These are phyloP conservation scores for Nixonia krombeini DNA, from an alignment of 1,140 invertebrate genomes.

Conservation along the genomic window DNA sequence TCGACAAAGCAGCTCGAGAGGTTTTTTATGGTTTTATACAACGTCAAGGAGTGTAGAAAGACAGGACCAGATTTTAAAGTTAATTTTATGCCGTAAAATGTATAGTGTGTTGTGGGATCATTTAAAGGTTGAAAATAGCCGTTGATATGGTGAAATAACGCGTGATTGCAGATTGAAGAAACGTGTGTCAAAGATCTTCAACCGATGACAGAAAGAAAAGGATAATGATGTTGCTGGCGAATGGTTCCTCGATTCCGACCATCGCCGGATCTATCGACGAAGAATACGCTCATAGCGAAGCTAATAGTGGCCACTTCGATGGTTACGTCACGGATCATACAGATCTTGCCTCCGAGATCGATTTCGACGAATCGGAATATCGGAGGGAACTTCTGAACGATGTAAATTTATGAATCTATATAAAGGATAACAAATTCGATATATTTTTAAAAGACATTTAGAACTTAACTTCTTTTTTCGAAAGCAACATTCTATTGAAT, in stretches of 20 bases:
- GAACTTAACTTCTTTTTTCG: too few species aligned
- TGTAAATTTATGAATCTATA: too few species aligned
- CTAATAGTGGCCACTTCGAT: conserved; percentile 69
- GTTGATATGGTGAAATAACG: conserved; percentile 43
- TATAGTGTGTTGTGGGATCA: background rate
- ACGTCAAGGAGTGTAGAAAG: background rate
- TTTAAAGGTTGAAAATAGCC: conserved; percentile 47
- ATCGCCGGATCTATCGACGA: conserved; percentile 66
- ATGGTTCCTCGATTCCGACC: conserved; percentile 64
- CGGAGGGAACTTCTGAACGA: conserved; percentile 82
- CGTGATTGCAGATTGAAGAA: too few species aligned
- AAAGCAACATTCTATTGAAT: too few species aligned
- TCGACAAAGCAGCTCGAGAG: too few species aligned
- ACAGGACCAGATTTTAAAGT: background rate
- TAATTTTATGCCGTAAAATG: background rate
- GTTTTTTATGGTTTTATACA: too few species aligned
- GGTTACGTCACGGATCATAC: conserved; percentile 83
- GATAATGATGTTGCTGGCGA: conserved; percentile 65
- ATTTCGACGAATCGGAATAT: conserved; percentile 80
- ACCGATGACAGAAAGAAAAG: too few species aligned
- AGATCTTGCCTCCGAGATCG: conserved; percentile 81
- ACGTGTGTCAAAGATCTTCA: too few species aligned
- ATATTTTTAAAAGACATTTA: too few species aligned
- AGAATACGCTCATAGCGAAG: conserved; percentile 66
- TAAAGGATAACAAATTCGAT: too few species aligned